Percentiles rank a stretch among this genome's conserved stretches.
phyloP scores from a whole-genome alignment of 1,140 invertebrate species.

The Coelopa frigida region DNA sequence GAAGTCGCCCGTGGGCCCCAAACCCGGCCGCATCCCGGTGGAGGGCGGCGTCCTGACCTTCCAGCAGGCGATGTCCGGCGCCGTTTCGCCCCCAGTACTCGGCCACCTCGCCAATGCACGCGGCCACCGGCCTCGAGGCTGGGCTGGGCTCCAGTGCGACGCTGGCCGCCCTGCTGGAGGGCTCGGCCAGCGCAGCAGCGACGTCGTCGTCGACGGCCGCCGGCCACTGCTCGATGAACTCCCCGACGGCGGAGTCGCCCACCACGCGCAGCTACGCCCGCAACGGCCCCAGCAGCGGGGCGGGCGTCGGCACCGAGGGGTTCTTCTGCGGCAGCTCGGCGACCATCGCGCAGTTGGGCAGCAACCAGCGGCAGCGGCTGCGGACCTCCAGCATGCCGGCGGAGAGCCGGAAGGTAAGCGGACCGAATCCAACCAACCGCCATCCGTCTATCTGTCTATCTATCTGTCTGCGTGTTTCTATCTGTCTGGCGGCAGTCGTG shows the following conservation, averaged over 20 bases:
- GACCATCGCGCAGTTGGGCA: conserved; percentile 19
- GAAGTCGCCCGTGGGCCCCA: conserved; percentile 23
- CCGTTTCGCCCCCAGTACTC: conserved; percentile 39
- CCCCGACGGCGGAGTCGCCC: conserved; percentile 16
- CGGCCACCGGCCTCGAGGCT: background rate
- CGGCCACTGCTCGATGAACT: background rate
- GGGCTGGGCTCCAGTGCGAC: background rate
- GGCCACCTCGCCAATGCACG: conserved; percentile 10
- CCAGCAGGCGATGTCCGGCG: conserved; percentile 40
- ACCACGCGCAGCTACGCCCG: conserved; percentile 10
- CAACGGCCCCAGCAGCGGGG: conserved; percentile 8
- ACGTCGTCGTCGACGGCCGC: background rate
- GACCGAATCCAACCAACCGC: background rate
- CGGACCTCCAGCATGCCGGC: conserved; percentile 43
- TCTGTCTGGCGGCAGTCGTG: too few relatives aligned
- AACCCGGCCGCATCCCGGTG: conserved; percentile 15
- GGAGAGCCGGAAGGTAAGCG: conserved; percentile 37
- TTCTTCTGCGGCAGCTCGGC: conserved; percentile 17
- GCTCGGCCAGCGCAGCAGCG: background rate
- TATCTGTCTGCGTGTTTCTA: background rate
- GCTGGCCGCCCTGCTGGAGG: background rate
- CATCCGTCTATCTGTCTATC: background rate
- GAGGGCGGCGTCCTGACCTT: conserved; percentile 33
- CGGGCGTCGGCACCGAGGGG: conserved; percentile 5
- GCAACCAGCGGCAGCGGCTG: conserved; percentile 28